Evolutionary conservation across 2,113 vertebrate genomes (phyloP), one percentile per base, ranked within the genome.

Genomic region (Paraplagusia blochii): DNA sequence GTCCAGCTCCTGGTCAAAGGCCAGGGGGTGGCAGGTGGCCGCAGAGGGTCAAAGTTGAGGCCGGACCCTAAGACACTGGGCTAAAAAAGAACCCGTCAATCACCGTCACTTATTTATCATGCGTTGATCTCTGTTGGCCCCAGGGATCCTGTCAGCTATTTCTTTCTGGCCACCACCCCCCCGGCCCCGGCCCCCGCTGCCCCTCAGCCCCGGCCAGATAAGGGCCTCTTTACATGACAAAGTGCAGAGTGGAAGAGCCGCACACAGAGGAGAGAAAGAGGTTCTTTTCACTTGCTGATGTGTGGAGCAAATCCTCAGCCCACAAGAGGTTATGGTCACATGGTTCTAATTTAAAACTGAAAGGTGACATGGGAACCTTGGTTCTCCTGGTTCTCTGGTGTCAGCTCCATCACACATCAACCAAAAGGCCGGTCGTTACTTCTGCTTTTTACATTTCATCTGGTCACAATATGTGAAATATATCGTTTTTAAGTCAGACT

Each of bases 191-290:
- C 73, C 64, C 39, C 63, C 64, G 74, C 54, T n/a, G n/a, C 22
- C 22, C 22, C 22, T 29, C 11, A 54, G 47, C 73, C 64, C 39
- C 63, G 65, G 74, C 55, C 74, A 73, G 87, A 81, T 84, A 87
- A 88, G 83, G 82, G 63, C 67, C 80, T 82, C 82, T 89, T 89
- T 90, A 85, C 88, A 91, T 90, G 85, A 89, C 88, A 90, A 90
- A 89, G 86, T 89, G 76, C 73, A 62, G 74, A 65, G 61, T 66
- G 61, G 72, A 82, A 76, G 79, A 81, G 55, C 79, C 52, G 36
- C 61, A 56, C 61, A 56, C 64, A 65, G 74, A 62, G 61, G 59
- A 83, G 72, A 80, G 73, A 77, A 83, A 83, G 64, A 72, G 64
- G 46, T 42, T 65, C 76, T 63, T 77, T 87, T 85, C 84, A 85